phyloP scores from a whole-genome alignment of 2,888 invertebrate species.

The Phasia obesa region DNA sequence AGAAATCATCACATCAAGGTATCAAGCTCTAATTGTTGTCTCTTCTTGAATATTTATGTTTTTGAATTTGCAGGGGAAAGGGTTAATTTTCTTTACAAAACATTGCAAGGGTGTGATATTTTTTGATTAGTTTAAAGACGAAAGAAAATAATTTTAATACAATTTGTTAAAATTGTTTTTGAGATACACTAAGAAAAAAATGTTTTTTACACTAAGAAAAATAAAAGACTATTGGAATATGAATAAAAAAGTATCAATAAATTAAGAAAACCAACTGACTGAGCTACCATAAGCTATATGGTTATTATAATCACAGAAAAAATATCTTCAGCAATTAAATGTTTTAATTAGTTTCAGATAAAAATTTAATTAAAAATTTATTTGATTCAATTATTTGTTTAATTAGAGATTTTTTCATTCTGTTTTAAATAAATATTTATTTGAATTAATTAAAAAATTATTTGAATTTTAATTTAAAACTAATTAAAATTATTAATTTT shows the following conservation, averaged over 20 bases:
- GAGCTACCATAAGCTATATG: too few species aligned
- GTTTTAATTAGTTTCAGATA: too few species aligned
- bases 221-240: neutral
- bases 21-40: constrained; percentile 40
- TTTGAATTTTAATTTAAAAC: too few species aligned
- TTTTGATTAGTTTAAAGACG: constrained; percentile 72
- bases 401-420: too few species aligned
- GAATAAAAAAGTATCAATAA: neutral
- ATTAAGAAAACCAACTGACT: too few species aligned
- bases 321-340: too few species aligned
- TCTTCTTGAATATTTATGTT: neutral
- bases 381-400: too few species aligned
- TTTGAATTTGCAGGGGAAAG: constrained; percentile 32
- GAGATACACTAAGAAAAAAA: constrained; percentile 37
- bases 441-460: too few species aligned
- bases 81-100: constrained; percentile 65
- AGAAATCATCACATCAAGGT: constrained; percentile 44
- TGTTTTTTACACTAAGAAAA: constrained; percentile 42
- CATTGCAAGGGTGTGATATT: constrained; percentile 72
- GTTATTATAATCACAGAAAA: too few species aligned
- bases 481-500: too few species aligned
- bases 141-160: neutral
- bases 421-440: too few species aligned
- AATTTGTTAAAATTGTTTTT: constrained; percentile 8
- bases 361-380: too few species aligned